Conservation (phyloP, 2,113 vertebrate species). For the Anhinga rufa region DNA sequence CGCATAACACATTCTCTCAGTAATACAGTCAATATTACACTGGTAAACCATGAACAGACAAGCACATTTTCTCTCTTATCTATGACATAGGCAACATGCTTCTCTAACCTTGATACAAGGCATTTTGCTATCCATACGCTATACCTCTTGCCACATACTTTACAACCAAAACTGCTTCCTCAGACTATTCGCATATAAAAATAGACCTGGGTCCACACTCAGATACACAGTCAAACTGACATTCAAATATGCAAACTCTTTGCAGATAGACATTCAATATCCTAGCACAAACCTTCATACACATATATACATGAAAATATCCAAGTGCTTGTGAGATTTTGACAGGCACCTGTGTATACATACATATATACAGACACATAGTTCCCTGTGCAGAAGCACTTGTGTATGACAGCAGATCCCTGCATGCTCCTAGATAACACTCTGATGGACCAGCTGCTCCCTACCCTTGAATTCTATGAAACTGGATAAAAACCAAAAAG, state of each 20-base stretch:
- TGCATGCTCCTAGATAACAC: background rate
- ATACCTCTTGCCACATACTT: background rate
- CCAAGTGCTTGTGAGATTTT: background rate
- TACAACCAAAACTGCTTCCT: background rate
- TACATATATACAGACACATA: background rate
- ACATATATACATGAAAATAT: background rate
- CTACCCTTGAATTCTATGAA: background rate
- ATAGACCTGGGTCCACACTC: background rate
- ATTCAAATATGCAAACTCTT: background rate
- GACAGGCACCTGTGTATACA: too few species aligned
- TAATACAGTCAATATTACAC: background rate
- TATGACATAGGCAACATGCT: background rate
- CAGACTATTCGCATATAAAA: background rate
- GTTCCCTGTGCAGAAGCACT: background rate
- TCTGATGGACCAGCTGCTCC: background rate
- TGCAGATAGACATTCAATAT: background rate
- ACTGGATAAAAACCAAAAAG: background rate
- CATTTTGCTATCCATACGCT: background rate
- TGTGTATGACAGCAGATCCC: accelerated
- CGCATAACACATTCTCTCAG: background rate
- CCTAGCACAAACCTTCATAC: background rate
- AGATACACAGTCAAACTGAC: background rate
- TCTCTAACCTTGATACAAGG: background rate
- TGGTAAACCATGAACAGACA: background rate
- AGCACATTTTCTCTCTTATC: background rate